These are phyloP conservation scores for Smutsia gigantea DNA, from an alignment of 2,797 vertebrate genomes.

Conservation along the genomic window DNA sequence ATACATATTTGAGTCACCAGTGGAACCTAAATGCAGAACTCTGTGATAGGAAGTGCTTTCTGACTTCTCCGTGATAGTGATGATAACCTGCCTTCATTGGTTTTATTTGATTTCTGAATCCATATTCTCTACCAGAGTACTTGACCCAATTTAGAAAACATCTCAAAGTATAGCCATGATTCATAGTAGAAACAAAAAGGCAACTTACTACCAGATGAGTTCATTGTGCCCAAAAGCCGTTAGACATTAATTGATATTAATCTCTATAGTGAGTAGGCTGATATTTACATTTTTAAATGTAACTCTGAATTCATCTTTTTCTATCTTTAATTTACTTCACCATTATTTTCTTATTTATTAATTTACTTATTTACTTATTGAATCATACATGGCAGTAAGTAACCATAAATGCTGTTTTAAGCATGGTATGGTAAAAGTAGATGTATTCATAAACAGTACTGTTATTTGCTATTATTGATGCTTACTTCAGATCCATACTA, in stretches of 20 bases:
- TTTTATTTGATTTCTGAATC: background rate
- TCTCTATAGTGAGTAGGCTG: background rate
- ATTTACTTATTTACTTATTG: background rate
- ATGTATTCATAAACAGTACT: background rate
- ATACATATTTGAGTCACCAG: background rate
- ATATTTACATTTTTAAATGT: background rate
- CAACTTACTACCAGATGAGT: background rate
- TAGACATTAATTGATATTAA: background rate
- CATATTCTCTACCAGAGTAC: background rate
- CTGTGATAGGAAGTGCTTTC: background rate
- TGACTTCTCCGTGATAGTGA: background rate
- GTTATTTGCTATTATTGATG: background rate
- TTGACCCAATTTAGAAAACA: background rate
- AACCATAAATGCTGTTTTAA: background rate
- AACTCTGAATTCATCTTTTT: background rate
- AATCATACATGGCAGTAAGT: background rate
- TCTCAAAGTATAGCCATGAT: background rate
- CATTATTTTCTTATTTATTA: background rate
- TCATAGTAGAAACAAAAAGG: background rate
- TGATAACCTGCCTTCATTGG: background rate
- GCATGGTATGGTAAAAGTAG: background rate
- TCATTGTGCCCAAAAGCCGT: background rate
- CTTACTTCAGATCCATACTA: background rate
- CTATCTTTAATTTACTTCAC: background rate
- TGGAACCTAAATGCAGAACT: background rate